Conservation (phyloP, 2,113 vertebrate species). For the Pygoscelis adeliae region DNA sequence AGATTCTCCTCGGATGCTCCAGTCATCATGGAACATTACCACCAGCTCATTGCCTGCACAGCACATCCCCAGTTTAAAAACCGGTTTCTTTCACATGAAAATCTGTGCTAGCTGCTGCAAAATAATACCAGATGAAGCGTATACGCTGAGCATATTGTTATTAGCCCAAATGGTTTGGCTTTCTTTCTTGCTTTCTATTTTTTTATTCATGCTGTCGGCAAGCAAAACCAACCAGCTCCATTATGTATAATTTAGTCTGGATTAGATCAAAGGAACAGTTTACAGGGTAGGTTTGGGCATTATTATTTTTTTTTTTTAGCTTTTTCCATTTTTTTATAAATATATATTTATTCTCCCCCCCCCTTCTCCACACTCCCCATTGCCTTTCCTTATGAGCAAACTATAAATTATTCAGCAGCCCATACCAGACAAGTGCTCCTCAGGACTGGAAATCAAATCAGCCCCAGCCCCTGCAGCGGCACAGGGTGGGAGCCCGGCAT, state of each 20-base stretch:
- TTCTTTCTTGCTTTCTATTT: not conserved
- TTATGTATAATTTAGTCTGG: conserved; percentile 32
- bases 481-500: rapidly evolving
- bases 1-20: not conserved
- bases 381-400: not conserved
- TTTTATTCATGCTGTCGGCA: conserved; percentile 42
- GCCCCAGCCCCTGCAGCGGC: rapidly evolving
- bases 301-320: not conserved
- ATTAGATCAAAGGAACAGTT: conserved; percentile 48
- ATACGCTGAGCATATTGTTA: not conserved
- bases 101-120: not conserved
- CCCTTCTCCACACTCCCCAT: not conserved
- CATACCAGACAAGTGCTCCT: not conserved
- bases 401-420: conserved; percentile 59
- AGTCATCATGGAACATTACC: not conserved
- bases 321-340: conserved; percentile 47
- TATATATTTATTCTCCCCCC: not conserved
- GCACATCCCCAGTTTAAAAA: not conserved
- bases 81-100: not conserved
- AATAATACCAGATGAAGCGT: not conserved
- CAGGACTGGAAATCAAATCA: not conserved
- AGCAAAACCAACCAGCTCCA: conserved; percentile 18
- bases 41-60: not conserved
- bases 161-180: not conserved
- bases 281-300: conserved; percentile 4